Evolutionary conservation across 2,888 invertebrate species (phyloP), one percentile per base, ranked within the genome.

Genomic region (Calliphora vomitoria): DNA sequence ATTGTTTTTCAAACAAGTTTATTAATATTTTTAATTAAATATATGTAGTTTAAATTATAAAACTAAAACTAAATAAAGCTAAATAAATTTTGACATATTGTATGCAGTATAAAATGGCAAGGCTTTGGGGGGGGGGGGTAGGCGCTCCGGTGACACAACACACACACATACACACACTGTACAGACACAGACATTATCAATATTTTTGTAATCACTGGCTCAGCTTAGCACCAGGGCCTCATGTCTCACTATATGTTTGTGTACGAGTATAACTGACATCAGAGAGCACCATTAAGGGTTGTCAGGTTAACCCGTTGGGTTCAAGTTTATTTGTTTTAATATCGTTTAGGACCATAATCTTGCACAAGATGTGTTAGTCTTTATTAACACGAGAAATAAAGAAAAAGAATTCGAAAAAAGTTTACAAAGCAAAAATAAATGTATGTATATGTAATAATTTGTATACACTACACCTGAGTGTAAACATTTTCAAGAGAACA

Each of bases 1-100:
- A 50, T 72, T 68, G 76, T 62, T 83, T 79, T 60, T 53, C 31
- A 81, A 84, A 68, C 35, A 72, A 62, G 15, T 86, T 83, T 86
- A 76, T 80, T 82, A 55, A 74, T 60, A 68, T 50, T 80, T 76
- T 68, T 1, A 55, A 74, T 31, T 60, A 50, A n/a, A 64, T 71
- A 64, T 71, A 44, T 18, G 15, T 38, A 55, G 20, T 53, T 64
- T 11, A 76, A 60, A 38, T 31, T 18, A 41, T 55, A 78, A 18
- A 44, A 20, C 13, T 44, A 74, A 62, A 55, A 72, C 5, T 68
- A 68, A 60, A 69, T 71, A 47, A 44, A 53, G 44, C 8, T 53
- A 60, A 35, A 58, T 25, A 58, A 3, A 18, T 18, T 55, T n/a
- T 53, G 4, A 35, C 6, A 35, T 35, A 35, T 35, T 44, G 13